Base-by-base conservation (phyloP, 2,888 invertebrate species). In the Pheosia tremula region DNA sequence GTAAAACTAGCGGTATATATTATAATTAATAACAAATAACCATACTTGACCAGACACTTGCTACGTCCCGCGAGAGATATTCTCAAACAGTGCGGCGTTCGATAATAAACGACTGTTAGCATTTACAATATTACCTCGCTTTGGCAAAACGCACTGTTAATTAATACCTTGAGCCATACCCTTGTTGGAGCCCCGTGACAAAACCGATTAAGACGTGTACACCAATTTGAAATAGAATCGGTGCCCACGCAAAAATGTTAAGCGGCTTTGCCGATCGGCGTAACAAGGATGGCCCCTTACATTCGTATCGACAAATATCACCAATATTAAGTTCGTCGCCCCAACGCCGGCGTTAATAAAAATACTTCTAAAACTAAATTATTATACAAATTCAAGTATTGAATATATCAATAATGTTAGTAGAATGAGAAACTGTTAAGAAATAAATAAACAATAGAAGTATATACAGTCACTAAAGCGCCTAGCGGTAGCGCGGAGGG, bases 221-320 rank as follows among this genome's bases (percentile, higher is more conserved):
- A 0, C 41, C 41, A 5, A 9, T 43, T 43, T 4, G 8, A 10
- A 9, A 43, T 4, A 8, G 43, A 8, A 43, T 43, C 1, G 43
- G 43, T 9, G 43, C 8, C 3, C 3, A 8, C 43, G 43, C 8
- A 43, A 8, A 7, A 8, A 9, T 2, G 43, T 0, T 10, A 6
- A n/a, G n/a, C n/a, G 9, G 47, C 47, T 47, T n/a, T 47, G 47
- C 47, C 47, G 47, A 47, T 47, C 5, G 5, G 5, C 47, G 5
- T 11, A 41, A 47, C 11, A 47, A 75, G 69, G 67, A 64, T 70
- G 47, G 79, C 61, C 58, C 45, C 61, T 58, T 38, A 60, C 67
- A 61, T 74, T 80, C 79, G 81, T 79, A 85, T 82, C 73, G 79
- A 85, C 87, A 89, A 86, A 90, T 90, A 91, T 90, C 89, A 91